Percentiles rank a stretch among this genome's conserved stretches.
phyloP scores from a whole-genome alignment of 2,113 vertebrate species.

The Vulpes ferrilata region DNA sequence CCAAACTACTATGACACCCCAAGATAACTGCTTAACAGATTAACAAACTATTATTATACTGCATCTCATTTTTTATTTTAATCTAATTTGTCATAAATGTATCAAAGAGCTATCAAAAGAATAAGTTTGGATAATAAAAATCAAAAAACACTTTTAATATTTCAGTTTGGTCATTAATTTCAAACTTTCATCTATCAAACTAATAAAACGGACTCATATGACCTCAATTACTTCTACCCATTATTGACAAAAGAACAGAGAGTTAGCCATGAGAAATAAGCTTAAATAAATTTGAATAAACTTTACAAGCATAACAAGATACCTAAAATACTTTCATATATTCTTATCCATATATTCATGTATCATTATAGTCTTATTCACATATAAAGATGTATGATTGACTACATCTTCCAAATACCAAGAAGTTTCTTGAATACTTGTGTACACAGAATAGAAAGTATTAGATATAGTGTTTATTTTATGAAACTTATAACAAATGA shows the following conservation, averaged over 20 bases:
- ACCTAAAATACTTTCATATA: conserved; percentile 24
- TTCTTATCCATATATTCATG: not conserved
- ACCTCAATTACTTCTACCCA: conserved; percentile 2
- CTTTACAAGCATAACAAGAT: conserved; percentile 21
- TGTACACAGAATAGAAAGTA: not conserved
- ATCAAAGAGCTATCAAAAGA: conserved; percentile 40
- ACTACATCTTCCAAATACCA: conserved; percentile 46
- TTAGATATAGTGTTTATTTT: not conserved
- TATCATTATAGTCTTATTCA: not conserved
- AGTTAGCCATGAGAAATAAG: conserved; percentile 29
- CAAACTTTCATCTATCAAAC: conserved; percentile 38
- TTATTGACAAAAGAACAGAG: conserved; percentile 31
- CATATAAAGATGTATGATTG: not conserved
- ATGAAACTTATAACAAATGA: conserved; percentile 11
- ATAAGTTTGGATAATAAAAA: conserved; percentile 49
- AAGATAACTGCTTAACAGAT: conserved; percentile 56
- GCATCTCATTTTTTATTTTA: conserved; percentile 59
- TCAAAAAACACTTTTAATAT: conserved; percentile 40
- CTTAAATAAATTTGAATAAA: not conserved
- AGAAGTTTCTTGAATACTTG: not conserved
- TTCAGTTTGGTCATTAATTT: conserved; percentile 60
- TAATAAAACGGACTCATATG: conserved; percentile 47
- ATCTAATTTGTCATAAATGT: conserved; percentile 39
- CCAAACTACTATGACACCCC: not conserved
- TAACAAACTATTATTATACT: conserved; percentile 1